Base-by-base conservation (phyloP, 1,140 invertebrate genomes). In the Trichonephila clavipes region DNA sequence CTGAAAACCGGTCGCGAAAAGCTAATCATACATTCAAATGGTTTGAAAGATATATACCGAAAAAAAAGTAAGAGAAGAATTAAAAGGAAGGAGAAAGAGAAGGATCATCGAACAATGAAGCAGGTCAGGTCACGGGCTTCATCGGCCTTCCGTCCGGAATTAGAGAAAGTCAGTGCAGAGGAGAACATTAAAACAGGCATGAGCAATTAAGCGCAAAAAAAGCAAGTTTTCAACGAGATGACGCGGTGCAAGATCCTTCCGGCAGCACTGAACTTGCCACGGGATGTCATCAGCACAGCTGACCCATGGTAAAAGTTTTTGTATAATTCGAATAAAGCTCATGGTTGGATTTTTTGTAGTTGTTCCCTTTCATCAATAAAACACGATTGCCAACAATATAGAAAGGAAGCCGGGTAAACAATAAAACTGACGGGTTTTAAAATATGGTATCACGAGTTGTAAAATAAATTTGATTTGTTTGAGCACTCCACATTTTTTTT, bases 131-230 rank as follows among this genome's bases (percentile, higher is more conserved):
- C 88, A 89, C 58, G 88, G 88, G 21, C 88, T 18, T 28, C 58
- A 19, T 2, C 19, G 51, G 61, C 59, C 61, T 89, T 77, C 88
- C 69, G 69, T 77, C 88, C 64, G 44, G 88, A 69, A 72, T 89
- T 72, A 34, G 86, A 40, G 86, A 88, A 88, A 88, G 62, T 69
- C 88, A 51, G 34, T 10, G 21, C 59, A 2, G 10, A 14, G 61
- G 19, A 14, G 58, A 40, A 44, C 61, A 88, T 66, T 88, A 88
- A 12, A 58, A 66, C 64, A 89, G n/a, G 40, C 88, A 72, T 89
- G 88, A 89, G 88, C 34, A 89, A 89, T 89, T 89, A 89, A 89
- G 88, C 88, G 66, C 2, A 19, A 64, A 40, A 88, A 88, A 88
- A 28, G 24, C 34, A 61, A 88, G 40, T n/a, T 85, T 40, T 85